phyloP scores from a whole-genome alignment of 2,888 invertebrate species.

The Halictus ligatus region DNA sequence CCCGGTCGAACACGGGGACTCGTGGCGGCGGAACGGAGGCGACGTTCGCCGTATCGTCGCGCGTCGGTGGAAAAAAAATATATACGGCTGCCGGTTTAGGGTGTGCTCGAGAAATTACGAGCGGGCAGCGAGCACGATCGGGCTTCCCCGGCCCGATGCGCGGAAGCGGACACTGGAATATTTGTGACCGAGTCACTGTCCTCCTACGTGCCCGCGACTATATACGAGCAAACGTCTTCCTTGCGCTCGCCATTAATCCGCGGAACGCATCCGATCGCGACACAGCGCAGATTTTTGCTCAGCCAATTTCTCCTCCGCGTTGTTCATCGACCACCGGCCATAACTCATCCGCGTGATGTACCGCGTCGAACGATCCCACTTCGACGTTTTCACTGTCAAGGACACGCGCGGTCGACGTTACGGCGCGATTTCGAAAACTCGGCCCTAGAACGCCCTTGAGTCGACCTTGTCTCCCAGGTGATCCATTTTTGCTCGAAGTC shows the following conservation, averaged over 20 bases:
- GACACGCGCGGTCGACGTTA: slow-evolving; percentile 1
- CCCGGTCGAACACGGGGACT: neutral
- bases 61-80: slow-evolving; percentile 33
- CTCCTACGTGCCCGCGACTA: slow-evolving; percentile 70
- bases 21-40: slow-evolving; percentile 28
- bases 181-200: slow-evolving; percentile 70
- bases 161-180: slow-evolving; percentile 73
- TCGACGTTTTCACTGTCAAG: slow-evolving; percentile 27
- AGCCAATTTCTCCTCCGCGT: slow-evolving; percentile 1
- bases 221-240: slow-evolving; percentile 66
- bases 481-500: neutral
- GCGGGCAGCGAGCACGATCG: slow-evolving; percentile 45
- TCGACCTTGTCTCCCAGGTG: neutral
- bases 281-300: slow-evolving; percentile 4
- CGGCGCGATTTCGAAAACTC: slow-evolving; percentile 16
- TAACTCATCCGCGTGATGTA: slow-evolving; percentile 42
- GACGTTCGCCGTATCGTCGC: slow-evolving; percentile 27
- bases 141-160: slow-evolving; percentile 48
- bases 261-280: neutral
- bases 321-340: neutral
- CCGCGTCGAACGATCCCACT: neutral
- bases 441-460: neutral
- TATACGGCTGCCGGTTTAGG: slow-evolving; percentile 58
- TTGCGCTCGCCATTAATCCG: slow-evolving; percentile 57
- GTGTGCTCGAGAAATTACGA: slow-evolving; percentile 60